Conservation (phyloP, 1,140 invertebrate species). For the Lysiphlebus fabarum region DNA sequence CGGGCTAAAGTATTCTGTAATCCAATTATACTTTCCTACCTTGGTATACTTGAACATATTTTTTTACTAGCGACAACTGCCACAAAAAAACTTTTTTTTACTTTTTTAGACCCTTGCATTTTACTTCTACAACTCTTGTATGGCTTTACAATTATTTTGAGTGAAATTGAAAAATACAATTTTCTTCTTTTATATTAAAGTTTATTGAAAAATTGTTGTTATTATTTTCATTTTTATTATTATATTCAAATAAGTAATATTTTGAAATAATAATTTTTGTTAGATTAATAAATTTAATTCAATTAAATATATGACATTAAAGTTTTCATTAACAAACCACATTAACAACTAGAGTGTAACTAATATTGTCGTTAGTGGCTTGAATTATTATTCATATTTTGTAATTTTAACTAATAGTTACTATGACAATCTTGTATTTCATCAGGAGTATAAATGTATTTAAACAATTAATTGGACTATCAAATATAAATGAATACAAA, state of each 20-base stretch:
- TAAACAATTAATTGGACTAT: too few relatives aligned
- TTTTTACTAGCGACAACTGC: conserved; percentile 9
- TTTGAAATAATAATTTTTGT: too few relatives aligned
- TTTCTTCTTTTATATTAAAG: too few relatives aligned
- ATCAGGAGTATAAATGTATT: not conserved
- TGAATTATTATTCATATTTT: not conserved
- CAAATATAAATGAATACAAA: too few relatives aligned
- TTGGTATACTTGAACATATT: conserved; percentile 12
- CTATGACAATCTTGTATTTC: not conserved
- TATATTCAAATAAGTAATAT: too few relatives aligned
- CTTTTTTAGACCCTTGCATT: not conserved
- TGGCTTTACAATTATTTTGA: too few relatives aligned
- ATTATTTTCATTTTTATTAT: too few relatives aligned
- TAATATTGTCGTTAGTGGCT: conserved; percentile 13
- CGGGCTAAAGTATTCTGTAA: conserved; percentile 16
- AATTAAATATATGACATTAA: too few relatives aligned
- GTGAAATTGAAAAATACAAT: too few relatives aligned
- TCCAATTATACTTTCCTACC: conserved; percentile 22
- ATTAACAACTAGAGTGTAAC: conserved; percentile 6
- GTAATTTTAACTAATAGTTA: not conserved
- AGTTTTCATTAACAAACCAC: not conserved
- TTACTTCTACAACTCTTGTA: too few relatives aligned
- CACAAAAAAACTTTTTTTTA: not conserved
- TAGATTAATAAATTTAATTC: too few relatives aligned
- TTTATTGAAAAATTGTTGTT: too few relatives aligned